Conservation (phyloP, 1,140 invertebrate species). For the Physella acuta region DNA sequence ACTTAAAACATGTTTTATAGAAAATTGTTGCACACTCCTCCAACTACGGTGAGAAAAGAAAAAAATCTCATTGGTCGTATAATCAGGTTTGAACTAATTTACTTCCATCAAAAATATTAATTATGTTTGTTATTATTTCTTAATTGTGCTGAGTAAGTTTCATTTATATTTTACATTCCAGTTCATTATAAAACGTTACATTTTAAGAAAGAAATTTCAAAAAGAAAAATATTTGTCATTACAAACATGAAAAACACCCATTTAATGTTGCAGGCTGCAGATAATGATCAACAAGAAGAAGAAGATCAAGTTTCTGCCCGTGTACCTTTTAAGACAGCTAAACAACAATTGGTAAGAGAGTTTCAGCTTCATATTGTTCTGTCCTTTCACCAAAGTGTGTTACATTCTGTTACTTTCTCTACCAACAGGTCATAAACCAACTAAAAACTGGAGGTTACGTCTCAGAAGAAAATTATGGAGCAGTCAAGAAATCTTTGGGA, state of each 20-base stretch:
- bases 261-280: too few relatives aligned
- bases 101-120: too few relatives aligned
- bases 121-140: too few relatives aligned
- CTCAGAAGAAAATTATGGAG: not conserved
- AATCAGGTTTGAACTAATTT: too few relatives aligned
- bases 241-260: not conserved
- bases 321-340: not conserved
- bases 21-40: too few relatives aligned
- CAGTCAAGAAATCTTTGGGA: slow-evolving; percentile 17
- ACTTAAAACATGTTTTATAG: too few relatives aligned
- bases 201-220: not conserved
- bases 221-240: not conserved
- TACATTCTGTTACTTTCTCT: not conserved
- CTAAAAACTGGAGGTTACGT: slow-evolving; percentile 5
- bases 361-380: not conserved
- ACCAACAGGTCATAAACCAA: slow-evolving; percentile 14
- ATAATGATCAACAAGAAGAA: not conserved
- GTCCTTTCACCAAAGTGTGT: not conserved
- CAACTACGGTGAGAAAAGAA: too few relatives aligned
- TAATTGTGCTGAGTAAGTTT: not conserved
- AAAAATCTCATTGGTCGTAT: too few relatives aligned
- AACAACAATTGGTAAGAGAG: not conserved
- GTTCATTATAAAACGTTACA: not conserved
- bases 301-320: not conserved
- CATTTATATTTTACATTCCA: not conserved